A percentile compares a stretch with the other conserved stretches of the same genome.
phyloP scores from a whole-genome alignment of 2,888 invertebrate genomes.

The Eilema griseolum region DNA sequence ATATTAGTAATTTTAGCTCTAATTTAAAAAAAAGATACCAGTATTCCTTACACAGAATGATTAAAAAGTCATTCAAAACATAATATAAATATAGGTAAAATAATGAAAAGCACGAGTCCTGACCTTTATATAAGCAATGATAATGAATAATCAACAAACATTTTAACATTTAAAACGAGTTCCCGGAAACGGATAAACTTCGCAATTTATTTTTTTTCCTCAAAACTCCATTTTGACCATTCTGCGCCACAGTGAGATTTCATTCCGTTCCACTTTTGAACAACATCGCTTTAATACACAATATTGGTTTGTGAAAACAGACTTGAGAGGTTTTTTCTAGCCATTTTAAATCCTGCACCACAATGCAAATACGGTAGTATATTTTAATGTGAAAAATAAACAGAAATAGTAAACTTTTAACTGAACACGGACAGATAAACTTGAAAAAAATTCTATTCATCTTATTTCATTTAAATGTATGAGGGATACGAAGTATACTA shows the following conservation, averaged over 20 bases:
- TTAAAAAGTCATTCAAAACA: slow-evolving; percentile 3
- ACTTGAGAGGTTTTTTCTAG: not conserved
- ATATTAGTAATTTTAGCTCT: too few species aligned
- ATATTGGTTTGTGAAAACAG: slow-evolving; percentile 9
- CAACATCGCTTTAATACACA: slow-evolving; percentile 11
- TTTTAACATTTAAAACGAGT: slow-evolving; percentile 25
- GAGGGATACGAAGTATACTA: too few species aligned
- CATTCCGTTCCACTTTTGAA: slow-evolving; percentile 14
- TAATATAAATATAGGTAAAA: not conserved
- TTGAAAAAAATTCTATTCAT: not conserved
- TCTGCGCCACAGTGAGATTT: slow-evolving; percentile 9
- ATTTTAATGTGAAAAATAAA: not conserved
- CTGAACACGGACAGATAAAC: not conserved
- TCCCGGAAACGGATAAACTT: slow-evolving; percentile 26
- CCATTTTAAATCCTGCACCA: not conserved
- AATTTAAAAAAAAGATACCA: too few species aligned
- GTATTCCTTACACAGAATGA: not conserved
- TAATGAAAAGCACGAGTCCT: slow-evolving; percentile 4
- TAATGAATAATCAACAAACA: slow-evolving; percentile 28
- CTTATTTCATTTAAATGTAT: too few species aligned
- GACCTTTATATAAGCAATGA: slow-evolving; percentile 20
- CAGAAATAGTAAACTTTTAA: not conserved
- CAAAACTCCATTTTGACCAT: slow-evolving; percentile 13
- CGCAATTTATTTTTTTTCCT: slow-evolving; percentile 20
- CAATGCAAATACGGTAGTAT: not conserved